Percentiles rank a stretch among this genome's conserved stretches.
Evolutionary conservation across 2,797 vertebrate genomes (phyloP).

Genomic region (Hapalemur alaotrensis): DNA sequence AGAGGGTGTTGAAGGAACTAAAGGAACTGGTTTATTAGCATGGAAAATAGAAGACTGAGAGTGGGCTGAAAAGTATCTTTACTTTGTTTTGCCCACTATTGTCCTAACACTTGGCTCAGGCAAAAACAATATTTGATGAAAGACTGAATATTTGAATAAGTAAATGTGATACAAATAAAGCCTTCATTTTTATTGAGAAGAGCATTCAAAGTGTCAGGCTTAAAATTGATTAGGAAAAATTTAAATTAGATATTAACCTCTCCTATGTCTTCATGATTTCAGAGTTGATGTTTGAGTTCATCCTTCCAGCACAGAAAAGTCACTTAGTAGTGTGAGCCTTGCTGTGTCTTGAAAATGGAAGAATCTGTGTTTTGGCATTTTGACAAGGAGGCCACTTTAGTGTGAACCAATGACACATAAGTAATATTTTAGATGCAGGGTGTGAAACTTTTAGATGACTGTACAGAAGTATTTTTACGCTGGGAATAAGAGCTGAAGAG

Average conservation of each 20-base stretch:
- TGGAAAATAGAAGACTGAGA: background rate
- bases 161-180: background rate
- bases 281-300: background rate
- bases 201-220: background rate
- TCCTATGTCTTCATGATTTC: background rate
- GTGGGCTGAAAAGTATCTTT: background rate
- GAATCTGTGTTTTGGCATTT: background rate
- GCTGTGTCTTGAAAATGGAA: background rate
- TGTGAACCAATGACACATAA: background rate
- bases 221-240: background rate
- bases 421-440: background rate
- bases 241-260: background rate
- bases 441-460: background rate
- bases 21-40: background rate
- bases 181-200: background rate
- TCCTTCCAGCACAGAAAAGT: background rate
- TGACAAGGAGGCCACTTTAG: background rate
- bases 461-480: background rate
- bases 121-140: background rate
- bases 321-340: background rate
- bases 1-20: background rate
- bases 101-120: background rate
- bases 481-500: background rate
- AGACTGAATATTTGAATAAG: background rate
- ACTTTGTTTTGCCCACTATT: background rate